phyloP scores from a whole-genome alignment of 2,888 invertebrate genomes.

The Chironomus riparius region DNA sequence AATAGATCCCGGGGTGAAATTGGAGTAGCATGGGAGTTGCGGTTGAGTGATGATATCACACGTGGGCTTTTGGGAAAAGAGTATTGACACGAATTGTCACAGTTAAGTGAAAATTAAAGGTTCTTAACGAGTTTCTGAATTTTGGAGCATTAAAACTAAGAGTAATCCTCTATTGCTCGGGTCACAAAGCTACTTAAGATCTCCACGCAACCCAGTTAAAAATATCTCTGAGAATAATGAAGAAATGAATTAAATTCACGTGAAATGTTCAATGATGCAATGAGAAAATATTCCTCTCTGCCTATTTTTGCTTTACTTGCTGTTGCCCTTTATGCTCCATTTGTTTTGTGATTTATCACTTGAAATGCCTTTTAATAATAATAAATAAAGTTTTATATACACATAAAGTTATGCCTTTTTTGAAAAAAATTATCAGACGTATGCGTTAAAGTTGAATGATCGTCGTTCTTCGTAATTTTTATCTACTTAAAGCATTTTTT shows the following conservation, averaged over 20 bases:
- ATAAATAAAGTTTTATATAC: too few relatives aligned
- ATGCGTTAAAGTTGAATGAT: background rate
- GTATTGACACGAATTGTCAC: too few relatives aligned
- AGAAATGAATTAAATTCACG: background rate
- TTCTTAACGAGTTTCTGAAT: too few relatives aligned
- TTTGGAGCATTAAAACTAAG: too few relatives aligned
- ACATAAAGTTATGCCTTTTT: too few relatives aligned
- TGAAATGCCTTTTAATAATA: background rate
- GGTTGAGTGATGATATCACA: too few relatives aligned
- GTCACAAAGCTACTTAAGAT: background rate
- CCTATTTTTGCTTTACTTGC: background rate
- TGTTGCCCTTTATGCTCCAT: background rate
- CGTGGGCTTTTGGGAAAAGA: too few relatives aligned
- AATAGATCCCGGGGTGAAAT: too few relatives aligned
- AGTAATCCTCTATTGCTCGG: background rate
- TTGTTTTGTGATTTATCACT: background rate
- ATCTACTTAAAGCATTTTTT: background rate
- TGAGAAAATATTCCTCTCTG: background rate
- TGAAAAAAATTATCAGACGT: too few relatives aligned
- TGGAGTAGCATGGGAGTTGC: too few relatives aligned
- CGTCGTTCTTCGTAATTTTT: background rate
- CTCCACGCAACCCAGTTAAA: background rate
- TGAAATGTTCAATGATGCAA: background rate
- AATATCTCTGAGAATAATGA: background rate
- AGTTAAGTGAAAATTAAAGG: too few relatives aligned